Percentiles rank a stretch among this genome's conserved stretches.
phyloP scores from a whole-genome alignment of 2,888 invertebrate genomes.

The Crocallis elinguaria region DNA sequence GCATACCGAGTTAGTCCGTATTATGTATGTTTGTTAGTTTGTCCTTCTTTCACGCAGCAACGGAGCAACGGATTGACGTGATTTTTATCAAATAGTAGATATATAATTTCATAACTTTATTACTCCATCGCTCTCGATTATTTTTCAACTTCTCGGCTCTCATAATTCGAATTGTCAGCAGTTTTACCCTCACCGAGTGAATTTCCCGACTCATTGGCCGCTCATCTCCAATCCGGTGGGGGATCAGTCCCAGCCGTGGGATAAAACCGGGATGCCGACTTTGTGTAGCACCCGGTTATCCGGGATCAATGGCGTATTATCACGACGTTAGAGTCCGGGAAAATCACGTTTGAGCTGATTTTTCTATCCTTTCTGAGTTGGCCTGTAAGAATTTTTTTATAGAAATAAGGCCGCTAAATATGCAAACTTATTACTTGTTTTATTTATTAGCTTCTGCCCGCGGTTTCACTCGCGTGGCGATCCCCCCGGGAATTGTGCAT shows the following conservation, averaged over 20 bases:
- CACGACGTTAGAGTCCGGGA: conserved; percentile 37
- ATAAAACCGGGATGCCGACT: not conserved
- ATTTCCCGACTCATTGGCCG: conserved; percentile 56
- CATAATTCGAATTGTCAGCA: conserved; percentile 22
- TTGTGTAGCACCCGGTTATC: not conserved
- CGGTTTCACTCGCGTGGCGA: too few relatives aligned
- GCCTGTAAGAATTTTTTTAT: too few relatives aligned
- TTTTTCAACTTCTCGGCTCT: not conserved
- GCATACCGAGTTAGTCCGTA: too few relatives aligned
- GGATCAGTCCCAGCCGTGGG: conserved; percentile 38
- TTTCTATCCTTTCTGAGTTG: too few relatives aligned
- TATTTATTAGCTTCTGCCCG: too few relatives aligned
- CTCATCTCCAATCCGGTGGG: conserved; percentile 34
- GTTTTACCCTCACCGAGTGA: conserved; percentile 40
- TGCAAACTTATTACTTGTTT: too few relatives aligned
- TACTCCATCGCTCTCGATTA: not conserved
- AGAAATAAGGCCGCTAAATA: too few relatives aligned
- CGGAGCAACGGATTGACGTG: too few relatives aligned
- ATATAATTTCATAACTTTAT: not conserved
- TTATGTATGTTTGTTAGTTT: too few relatives aligned
- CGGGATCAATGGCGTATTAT: conserved; percentile 67
- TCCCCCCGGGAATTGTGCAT: too few relatives aligned
- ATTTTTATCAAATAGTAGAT: too few relatives aligned
- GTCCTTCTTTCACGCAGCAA: too few relatives aligned
- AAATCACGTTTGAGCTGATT: not conserved